Percentiles rank a stretch among this genome's conserved stretches.
Conservation (phyloP, 1,140 invertebrate genomes). For the Penaeus chinensis region DNA sequence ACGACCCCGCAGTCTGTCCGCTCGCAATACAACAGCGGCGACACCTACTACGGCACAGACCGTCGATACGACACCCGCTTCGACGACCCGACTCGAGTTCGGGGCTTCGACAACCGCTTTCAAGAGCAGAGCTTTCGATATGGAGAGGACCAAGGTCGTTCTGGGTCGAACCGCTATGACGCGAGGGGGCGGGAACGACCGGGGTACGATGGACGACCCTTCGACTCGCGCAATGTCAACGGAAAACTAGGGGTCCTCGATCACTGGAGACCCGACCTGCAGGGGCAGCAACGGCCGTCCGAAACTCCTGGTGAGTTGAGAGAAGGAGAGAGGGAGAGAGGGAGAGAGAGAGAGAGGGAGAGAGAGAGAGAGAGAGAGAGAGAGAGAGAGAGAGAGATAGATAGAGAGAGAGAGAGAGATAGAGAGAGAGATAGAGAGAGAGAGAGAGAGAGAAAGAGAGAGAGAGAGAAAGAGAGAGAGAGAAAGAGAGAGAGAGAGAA, state of each 20-base stretch:
- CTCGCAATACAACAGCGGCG: slow-evolving; percentile 35
- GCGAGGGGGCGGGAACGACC: slow-evolving; percentile 42
- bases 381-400: too few species aligned
- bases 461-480: too few species aligned
- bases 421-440: too few species aligned
- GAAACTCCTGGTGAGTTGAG: slow-evolving; percentile 34
- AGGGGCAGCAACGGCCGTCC: slow-evolving; percentile 37
- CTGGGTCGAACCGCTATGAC: slow-evolving; percentile 28
- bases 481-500: too few species aligned
- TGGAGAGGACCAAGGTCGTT: slow-evolving; percentile 8
- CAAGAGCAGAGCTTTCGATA: slow-evolving; percentile 28
- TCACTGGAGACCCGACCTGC: slow-evolving; percentile 44
- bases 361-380: too few species aligned
- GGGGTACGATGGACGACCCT: slow-evolving; percentile 13
- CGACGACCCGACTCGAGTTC: slow-evolving; percentile 35
- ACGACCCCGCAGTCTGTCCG: slow-evolving; percentile 34
- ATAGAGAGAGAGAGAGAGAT: too few species aligned
- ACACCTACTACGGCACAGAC: slow-evolving; percentile 53
- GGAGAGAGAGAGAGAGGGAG: too few species aligned
- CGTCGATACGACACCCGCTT: slow-evolving; percentile 50
- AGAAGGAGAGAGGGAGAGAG: too few species aligned
- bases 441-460: too few species aligned
- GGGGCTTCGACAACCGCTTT: slow-evolving; percentile 46
- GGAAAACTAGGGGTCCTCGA: slow-evolving; percentile 34
- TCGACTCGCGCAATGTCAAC: slow-evolving; percentile 13